phyloP scores from a whole-genome alignment of 2,797 vertebrate species.

The Aplochiton taeniatus region DNA sequence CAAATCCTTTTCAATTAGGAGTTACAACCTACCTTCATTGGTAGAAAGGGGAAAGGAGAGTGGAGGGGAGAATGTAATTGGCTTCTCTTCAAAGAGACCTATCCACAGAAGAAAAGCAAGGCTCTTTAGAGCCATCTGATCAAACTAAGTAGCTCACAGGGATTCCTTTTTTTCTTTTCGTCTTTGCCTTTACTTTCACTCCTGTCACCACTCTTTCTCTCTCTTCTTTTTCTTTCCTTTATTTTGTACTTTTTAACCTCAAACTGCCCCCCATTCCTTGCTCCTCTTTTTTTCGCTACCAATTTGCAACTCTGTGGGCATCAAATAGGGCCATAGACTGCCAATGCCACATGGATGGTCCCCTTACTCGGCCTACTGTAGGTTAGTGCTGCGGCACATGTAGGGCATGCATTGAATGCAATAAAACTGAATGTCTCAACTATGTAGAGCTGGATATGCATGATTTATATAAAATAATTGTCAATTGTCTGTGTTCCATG shows the following conservation, averaged over 20 bases:
- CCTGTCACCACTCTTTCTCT: slow-evolving; percentile 21
- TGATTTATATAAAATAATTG: no score
- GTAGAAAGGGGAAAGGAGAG: not conserved
- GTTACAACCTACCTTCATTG: no score
- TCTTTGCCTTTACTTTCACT: no score
- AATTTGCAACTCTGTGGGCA: slow-evolving; percentile 31
- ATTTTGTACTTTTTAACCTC: slow-evolving; percentile 2
- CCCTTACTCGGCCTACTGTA: no score
- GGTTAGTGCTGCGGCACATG: no score
- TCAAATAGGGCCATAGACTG: slow-evolving; percentile 37
- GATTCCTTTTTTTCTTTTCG: slow-evolving; percentile 12
- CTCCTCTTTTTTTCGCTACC: slow-evolving; percentile 28
- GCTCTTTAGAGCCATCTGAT: slow-evolving; percentile 6
- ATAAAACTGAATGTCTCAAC: no score
- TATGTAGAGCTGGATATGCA: no score
- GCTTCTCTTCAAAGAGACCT: slow-evolving; percentile 48
- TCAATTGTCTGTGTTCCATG: no score
- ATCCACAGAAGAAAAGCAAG: slow-evolving; percentile 7
- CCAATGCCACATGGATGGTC: slow-evolving; percentile 10
- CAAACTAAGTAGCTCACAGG: slow-evolving; percentile 31
- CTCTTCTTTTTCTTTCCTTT: slow-evolving; percentile 28
- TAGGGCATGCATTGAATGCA: no score
- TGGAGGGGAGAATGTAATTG: slow-evolving; percentile 13
- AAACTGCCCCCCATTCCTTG: slow-evolving; percentile 18
- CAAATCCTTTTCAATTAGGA: no score